These are phyloP conservation scores for Eristalis arbustorum DNA, from an alignment of 2,888 invertebrate species.

Conservation along the genomic window DNA sequence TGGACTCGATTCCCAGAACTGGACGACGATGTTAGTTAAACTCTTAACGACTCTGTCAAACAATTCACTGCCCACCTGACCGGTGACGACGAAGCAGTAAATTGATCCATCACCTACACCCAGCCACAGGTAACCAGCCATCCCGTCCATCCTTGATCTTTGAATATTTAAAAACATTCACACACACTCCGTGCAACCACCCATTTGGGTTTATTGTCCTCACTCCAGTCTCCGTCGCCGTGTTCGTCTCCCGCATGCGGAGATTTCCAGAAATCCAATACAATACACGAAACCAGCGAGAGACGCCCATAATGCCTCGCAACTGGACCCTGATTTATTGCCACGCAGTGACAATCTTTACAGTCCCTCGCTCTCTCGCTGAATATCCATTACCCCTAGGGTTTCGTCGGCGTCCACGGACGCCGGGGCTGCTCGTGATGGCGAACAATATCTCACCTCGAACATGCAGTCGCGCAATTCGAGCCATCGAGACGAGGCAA, in stretches of 20 bases:
- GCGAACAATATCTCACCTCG: conserved; percentile 64
- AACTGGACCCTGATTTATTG: conserved; percentile 62
- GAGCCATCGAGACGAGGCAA: conserved; percentile 4
- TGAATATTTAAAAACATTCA: conserved; percentile 51
- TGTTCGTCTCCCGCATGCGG: conserved; percentile 55
- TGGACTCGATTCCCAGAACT: background rate
- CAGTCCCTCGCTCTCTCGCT: conserved; percentile 58
- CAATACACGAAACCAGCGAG: conserved; percentile 27
- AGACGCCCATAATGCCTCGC: conserved; percentile 45
- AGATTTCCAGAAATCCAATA: conserved; percentile 59
- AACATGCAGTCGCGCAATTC: conserved; percentile 35
- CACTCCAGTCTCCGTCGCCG: conserved; percentile 23
- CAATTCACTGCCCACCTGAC: background rate
- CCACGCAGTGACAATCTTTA: conserved; percentile 66
- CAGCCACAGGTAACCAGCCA: conserved; percentile 9
- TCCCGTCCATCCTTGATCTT: conserved; percentile 34
- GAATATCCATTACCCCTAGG: conserved; percentile 60
- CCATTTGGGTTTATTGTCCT: conserved; percentile 66
- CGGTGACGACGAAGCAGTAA: conserved; percentile 1
- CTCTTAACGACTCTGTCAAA: conserved; percentile 1
- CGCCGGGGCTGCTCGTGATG: conserved; percentile 14
- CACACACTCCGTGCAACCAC: conserved; percentile 60
- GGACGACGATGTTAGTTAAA: background rate
- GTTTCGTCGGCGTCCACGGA: background rate
- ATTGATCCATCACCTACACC: conserved; percentile 63